Evolutionary conservation across 2,888 invertebrate genomes (phyloP), one percentile per base, ranked within the genome.

Genomic region (Hyposoter didymator): DNA sequence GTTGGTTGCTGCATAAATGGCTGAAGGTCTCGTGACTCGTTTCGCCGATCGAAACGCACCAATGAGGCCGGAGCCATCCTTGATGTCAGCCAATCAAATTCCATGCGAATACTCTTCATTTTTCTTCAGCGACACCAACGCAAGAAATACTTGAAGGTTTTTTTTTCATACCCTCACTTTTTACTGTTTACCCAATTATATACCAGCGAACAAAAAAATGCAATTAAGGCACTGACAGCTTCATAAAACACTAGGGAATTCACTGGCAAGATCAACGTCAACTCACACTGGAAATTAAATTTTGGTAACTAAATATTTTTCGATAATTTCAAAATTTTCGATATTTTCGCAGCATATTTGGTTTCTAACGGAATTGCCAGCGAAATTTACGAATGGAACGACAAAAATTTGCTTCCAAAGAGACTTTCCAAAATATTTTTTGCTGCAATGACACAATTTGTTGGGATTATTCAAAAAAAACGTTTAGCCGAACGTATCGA

Each of bases 11-110:
- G 75, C 64, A 49, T 49, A 14, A 39, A 75, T 39, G 47, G 8
- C 19, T 22, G 78, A 62, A 78, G 78, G 19, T 52, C 64, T 64
- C 32, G 19, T 14, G 39, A 35, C 45, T 28, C 19, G 8, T 12
- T 17, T 43, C 22, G 45, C 39, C 5, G 35, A 59, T 55, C 49
- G 39, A 12, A 22, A 59, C 22, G 43, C 43, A 39, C 59, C 73
- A 73, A 73, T 73, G 39, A 35, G 72, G 52, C 28, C 55, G 28
- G 17, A 19, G 39, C 39, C 35, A 39, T 32, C 55, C 22, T 39
- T 55, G 14, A 39, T 55, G 5, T 35, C 55, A 22, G 19, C 22
- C 55, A 72, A 55, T 72, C 52, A 55, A n/a, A 39, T 39, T 12
- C 19, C 10, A 55, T 39, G 10, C 45, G 3, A 32, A 17, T 35